phyloP scores from a whole-genome alignment of 2,888 invertebrate genomes.

The Drosophila monieri region DNA sequence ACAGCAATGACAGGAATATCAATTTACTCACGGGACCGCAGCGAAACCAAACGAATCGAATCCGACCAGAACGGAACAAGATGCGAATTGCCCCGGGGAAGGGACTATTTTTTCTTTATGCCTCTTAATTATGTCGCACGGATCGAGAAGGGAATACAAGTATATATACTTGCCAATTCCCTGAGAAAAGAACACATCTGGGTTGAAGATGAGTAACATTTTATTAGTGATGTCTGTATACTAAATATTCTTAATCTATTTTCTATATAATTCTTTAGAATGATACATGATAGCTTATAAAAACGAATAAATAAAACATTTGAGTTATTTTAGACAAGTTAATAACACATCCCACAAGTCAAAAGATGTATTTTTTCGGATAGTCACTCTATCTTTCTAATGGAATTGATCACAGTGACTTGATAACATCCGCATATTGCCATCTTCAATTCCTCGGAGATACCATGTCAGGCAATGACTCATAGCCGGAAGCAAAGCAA shows the following conservation, averaged over 20 bases:
- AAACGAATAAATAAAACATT: not conserved
- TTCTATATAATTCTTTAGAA: too few species aligned
- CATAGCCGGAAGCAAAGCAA: slow-evolving; percentile 70
- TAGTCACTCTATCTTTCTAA: not conserved
- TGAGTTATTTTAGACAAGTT: not conserved
- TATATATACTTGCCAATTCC: slow-evolving; percentile 14
- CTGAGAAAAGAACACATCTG: not conserved
- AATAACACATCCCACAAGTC: not conserved
- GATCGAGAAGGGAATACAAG: slow-evolving; percentile 3
- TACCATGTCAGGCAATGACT: slow-evolving; percentile 15
- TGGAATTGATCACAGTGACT: slow-evolving; percentile 1
- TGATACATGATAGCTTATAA: too few species aligned
- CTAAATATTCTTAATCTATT: not conserved
- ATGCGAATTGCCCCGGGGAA: slow-evolving; percentile 30
- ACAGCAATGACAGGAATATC: slow-evolving; percentile 75
- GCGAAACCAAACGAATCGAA: slow-evolving; percentile 32
- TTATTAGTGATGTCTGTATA: not conserved
- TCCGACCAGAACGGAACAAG: slow-evolving; percentile 38
- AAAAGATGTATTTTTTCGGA: not conserved
- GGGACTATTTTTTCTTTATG: slow-evolving; percentile 24
- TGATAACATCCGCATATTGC: not conserved
- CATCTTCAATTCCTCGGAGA: slow-evolving; percentile 20
- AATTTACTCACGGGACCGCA: slow-evolving; percentile 64
- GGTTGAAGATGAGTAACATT: slow-evolving; percentile 17
- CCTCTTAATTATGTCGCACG: slow-evolving; percentile 63